Base-by-base conservation (phyloP, 92 coral and sea anemone genomes). In the Phenganax stokvisi region DNA sequence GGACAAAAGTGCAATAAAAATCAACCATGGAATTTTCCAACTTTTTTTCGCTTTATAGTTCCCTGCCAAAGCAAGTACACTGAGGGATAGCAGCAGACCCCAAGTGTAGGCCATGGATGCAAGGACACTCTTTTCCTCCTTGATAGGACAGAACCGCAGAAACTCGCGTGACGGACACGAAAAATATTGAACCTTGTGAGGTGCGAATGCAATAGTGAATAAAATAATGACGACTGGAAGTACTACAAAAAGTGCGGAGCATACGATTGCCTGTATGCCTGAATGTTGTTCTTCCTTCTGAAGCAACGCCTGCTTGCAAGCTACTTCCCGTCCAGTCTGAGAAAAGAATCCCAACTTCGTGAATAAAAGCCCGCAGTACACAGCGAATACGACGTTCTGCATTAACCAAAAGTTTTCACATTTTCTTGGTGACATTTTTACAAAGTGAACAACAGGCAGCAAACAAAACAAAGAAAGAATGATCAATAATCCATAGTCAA, bases 41-140 rank as follows among this genome's bases (percentile, higher is more conserved):
- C 73, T 68, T 30, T 28, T 68, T 37, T 30, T 13, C 10, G 44
- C 73, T 68, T 16, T 37, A 17, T 30, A 6, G 47, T 68, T 68
- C 17, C 65, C 83, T 3, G 51, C n/a, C 37, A 79, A 27, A 12
- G 72, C 51, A 16, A 65, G 44, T n/a, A 47, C 51, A 65, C 25
- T 60, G n/a, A 79, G 83, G 51, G 62, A 51, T 73, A 73, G 20
- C 29, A 73, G 58, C 16, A 56, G 31, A 53, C 59, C 12, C 83
- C 83, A 79, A 59, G 67, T 79, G 60, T 47, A 79, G 15, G 74
- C 51, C 63, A 54, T 64, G 12, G 73, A 62, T 67, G 61, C 53
- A 29, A 79, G 54, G 51, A 79, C 37, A 52, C 74, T 65, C 10
- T 55, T 3, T 12, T 63, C 54, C 37, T 59, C 57, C 51, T 20